Evolutionary conservation across 2,888 invertebrate genomes (phyloP), one percentile per base, ranked within the genome.

Genomic region (Blera fallax): DNA sequence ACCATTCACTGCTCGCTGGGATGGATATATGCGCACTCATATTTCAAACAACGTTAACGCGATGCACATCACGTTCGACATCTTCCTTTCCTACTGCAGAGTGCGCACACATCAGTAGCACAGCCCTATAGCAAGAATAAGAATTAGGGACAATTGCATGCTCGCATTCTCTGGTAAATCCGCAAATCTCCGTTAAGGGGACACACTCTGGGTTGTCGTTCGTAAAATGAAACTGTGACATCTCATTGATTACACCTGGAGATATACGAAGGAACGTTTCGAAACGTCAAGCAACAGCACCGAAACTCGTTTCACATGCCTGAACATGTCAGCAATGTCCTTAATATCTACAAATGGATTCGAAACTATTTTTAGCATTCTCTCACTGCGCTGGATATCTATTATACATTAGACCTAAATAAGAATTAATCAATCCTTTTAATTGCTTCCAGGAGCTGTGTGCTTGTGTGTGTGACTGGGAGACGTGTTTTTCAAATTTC

Each of bases 191-290:
- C 65, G 60, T 78, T 65, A 72, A 82, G 67, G 50, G 73, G 60
- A 73, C n/a, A 54, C 72, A 73, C 52, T 67, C 65, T 32, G 43
- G 60, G 54, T 52, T 78, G 70, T 78, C 78, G 78, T 78, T 29
- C 79, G 69, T 84, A 84, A 40, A 40, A 79, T 84, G 79, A 84
- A 64, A 79, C 83, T 79, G 56, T 79, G 83, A 84, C 83, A 67
- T 84, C 69, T 73, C 83, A 84, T 79, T 79, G 83, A 84, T 84
- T 84, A 69, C 83, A 84, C 79, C 79, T 84, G 79, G n/a, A 27
- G 16, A 37, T 10, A 50, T 11, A 37, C n/a, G 29, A 56, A 14
- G 40, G n/a, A n/a, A 40, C 4, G 4, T 3, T 16, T 29, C 21
- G 5, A 34, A 32, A 45, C 16, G 70, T 52, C 69, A 58, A 60